phyloP scores from a whole-genome alignment of 2,113 vertebrate genomes.

The Manacus vitellinus region DNA sequence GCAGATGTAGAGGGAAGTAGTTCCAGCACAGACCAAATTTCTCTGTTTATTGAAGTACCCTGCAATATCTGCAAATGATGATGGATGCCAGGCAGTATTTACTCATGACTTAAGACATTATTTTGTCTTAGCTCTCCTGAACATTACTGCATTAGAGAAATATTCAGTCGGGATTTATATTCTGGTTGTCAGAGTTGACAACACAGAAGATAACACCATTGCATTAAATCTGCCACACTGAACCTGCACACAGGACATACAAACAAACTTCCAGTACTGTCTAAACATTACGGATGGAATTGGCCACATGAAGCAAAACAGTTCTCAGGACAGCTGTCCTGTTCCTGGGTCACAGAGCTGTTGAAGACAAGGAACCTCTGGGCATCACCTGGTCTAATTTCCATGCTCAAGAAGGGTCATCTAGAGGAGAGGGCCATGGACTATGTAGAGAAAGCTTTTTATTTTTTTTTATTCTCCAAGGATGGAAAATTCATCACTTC shows the following conservation, averaged over 20 bases:
- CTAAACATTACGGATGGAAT: not conserved
- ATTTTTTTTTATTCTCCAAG: not conserved
- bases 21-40: not conserved
- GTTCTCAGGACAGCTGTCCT: not conserved
- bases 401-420: accelerated
- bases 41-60: not conserved
- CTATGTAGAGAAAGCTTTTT: not conserved
- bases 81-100: not conserved
- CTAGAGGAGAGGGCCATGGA: not conserved
- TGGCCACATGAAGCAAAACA: not conserved
- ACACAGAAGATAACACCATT: not conserved
- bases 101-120: not conserved
- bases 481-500: not conserved
- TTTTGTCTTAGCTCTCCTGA: not conserved
- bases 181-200: not conserved
- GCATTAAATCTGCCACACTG: not conserved
- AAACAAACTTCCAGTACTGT: not conserved
- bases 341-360: not conserved
- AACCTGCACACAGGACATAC: not conserved
- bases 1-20: not conserved
- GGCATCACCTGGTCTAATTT: not conserved
- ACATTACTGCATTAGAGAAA: not conserved
- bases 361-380: not conserved
- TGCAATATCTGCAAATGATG: not conserved
- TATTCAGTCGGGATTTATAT: not conserved